phyloP scores from a whole-genome alignment of 2,888 invertebrate genomes.

The Melangyna quadrimaculata region DNA sequence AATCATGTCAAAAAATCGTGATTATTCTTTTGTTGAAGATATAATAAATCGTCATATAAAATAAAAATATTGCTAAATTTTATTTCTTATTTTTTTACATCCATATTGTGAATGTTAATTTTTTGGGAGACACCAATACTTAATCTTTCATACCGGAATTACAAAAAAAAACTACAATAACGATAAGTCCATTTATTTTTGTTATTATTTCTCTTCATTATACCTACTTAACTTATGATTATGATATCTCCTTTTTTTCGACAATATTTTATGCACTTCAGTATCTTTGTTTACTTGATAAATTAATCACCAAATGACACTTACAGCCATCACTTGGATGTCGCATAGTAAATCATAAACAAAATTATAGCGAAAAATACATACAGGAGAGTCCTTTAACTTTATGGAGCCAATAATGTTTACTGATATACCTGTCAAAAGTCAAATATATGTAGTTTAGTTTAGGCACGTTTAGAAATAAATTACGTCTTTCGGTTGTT shows the following conservation, averaged over 20 bases:
- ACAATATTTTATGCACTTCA: slow-evolving; percentile 2
- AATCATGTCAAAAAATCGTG: too few relatives aligned
- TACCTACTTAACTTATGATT: background rate
- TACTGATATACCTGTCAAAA: slow-evolving; percentile 61
- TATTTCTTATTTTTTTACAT: too few relatives aligned
- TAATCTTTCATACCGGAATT: background rate
- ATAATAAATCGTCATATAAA: too few relatives aligned
- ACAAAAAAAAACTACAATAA: background rate
- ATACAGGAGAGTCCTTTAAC: background rate
- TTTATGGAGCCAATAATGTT: slow-evolving; percentile 40
- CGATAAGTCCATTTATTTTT: background rate
- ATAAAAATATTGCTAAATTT: too few relatives aligned
- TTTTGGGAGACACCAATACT: too few relatives aligned
- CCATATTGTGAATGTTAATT: too few relatives aligned
- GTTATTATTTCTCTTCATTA: background rate
- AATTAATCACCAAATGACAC: slow-evolving; percentile 67
- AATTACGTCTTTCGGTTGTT: slow-evolving; percentile 64
- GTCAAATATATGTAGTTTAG: slow-evolving; percentile 29
- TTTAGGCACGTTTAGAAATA: slow-evolving; percentile 65
- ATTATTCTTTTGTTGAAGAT: too few relatives aligned
- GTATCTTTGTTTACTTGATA: slow-evolving; percentile 38
- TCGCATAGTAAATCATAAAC: slow-evolving; percentile 62
- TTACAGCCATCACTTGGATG: slow-evolving; percentile 67
- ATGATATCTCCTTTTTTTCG: background rate
- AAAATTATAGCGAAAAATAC: background rate